Base-by-base conservation (phyloP, 2,113 vertebrate species). In the Tachysurus fulvidraco region DNA sequence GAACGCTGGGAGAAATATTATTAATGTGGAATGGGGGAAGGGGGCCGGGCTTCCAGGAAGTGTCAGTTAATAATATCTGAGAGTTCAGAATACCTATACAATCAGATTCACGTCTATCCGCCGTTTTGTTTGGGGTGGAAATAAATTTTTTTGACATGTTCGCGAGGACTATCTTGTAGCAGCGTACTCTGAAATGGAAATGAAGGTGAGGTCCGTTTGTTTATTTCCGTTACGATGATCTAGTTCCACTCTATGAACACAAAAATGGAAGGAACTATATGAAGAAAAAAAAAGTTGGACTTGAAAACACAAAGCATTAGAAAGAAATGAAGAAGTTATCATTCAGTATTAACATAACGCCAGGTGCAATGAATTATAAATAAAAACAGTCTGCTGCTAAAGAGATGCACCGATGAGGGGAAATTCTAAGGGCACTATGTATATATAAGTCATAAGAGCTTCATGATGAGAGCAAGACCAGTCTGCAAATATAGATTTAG, bases 401-500 rank as follows among this genome's bases (percentile, higher is more conserved):
- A 91, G 90, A 91, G 85, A 77, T 87, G 88, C 84, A 90, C 89
- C 88, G 92, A 93, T 69, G 85, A 71, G 86, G 90, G 92, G 92
- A 91, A 91, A 92, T 92, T 93, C 87, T 90, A 92, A 92, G 93
- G 91, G 94, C 92, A 93, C 96, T 93, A 94, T 74, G 87, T 94
- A 36, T 36, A 36, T 36, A 36, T 36, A 36, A 94, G 95, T 97
- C 95, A 95, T 95, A 96, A 96, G 92, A 95, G 92, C 92, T 94
- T 95, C 94, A 94, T 92, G 92, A 96, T 94, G 94, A 95, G 95
- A 94, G 94, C 94, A 95, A 96, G 93, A 93, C 90, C 97, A 97
- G 96, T 96, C 91, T 67, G 96, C 95, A 96, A 94, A 94, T 94
- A 98, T 97, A 95, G 97, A 97, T 97, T 97, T 96, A 94, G 95